Conservation (phyloP, 2,888 invertebrate genomes). For the Drosophila multiciliata region DNA sequence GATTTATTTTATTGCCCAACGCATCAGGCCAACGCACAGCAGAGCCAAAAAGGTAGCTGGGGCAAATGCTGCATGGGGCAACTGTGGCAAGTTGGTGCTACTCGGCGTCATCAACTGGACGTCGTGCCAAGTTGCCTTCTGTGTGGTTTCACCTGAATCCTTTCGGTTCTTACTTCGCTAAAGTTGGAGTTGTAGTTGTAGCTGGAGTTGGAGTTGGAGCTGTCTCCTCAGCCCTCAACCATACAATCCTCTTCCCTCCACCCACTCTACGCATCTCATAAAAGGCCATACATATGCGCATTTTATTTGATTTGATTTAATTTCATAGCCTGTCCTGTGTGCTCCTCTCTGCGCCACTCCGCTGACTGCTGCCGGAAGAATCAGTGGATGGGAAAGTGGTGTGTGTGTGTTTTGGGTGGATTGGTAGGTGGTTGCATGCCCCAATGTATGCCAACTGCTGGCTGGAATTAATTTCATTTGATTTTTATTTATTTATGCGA, state of each 20-base stretch:
- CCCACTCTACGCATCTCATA: conserved; percentile 53
- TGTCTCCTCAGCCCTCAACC: conserved; percentile 21
- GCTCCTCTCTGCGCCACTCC: conserved; percentile 7
- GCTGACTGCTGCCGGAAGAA: conserved; percentile 24
- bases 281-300: conserved; percentile 74
- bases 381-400: neutral
- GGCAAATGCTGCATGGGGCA: neutral
- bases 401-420: neutral
- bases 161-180: conserved; percentile 47
- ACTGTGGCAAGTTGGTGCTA: conserved; percentile 8
- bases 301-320: conserved; percentile 80
- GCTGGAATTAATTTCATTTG: conserved; percentile 75
- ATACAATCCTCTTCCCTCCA: neutral
- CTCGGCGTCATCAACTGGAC: neutral
- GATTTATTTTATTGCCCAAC: conserved; percentile 76
- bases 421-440: neutral
- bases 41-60: neutral
- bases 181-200: neutral
- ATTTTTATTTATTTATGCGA: conserved; percentile 76
- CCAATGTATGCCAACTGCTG: conserved; percentile 32
- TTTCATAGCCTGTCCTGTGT: conserved; percentile 72
- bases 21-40: conserved; percentile 40
- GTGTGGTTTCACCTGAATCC: conserved; percentile 67
- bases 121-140: conserved; percentile 46
- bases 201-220: conserved; percentile 15